Percentiles rank a stretch among this genome's conserved stretches.
Conservation (phyloP, 2,888 invertebrate genomes). For the Ectemnius lituratus region DNA sequence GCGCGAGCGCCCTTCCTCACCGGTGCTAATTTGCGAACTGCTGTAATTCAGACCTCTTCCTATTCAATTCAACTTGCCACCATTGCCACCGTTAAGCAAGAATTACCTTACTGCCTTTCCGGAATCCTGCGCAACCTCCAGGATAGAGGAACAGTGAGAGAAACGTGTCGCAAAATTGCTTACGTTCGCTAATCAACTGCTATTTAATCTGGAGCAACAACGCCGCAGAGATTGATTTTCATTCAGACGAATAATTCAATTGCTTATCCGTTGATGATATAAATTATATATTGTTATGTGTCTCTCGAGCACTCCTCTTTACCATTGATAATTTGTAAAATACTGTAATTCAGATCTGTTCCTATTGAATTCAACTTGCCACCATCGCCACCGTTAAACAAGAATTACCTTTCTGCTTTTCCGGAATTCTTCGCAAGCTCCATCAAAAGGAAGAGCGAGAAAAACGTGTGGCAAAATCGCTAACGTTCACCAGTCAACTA, state of each 20-base stretch:
- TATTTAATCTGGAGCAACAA: constrained; percentile 1
- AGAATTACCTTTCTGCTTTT: constrained; percentile 39
- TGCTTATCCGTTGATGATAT: constrained; percentile 37
- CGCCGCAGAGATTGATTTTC: constrained; percentile 27
- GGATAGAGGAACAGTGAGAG: not conserved
- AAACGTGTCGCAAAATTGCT: constrained; percentile 33
- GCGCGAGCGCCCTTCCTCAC: not conserved
- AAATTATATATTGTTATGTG: constrained; percentile 1
- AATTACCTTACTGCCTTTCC: constrained; percentile 35
- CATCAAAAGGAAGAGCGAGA: not conserved
- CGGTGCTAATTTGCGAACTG: constrained; percentile 66
- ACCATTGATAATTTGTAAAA: constrained; percentile 65
- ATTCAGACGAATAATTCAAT: constrained; percentile 50
- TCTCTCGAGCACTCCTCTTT: too few relatives aligned
- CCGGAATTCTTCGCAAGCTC: too few relatives aligned
- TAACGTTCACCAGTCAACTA: constrained; percentile 2
- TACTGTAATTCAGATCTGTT: constrained; percentile 51
- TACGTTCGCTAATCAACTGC: constrained; percentile 1
- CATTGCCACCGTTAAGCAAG: constrained; percentile 38
- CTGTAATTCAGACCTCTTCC: constrained; percentile 51
- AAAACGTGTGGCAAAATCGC: constrained; percentile 33
- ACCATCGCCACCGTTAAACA: constrained; percentile 33
- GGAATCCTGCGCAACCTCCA: too few relatives aligned
- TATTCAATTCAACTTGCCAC: constrained; percentile 13
- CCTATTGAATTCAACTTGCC: constrained; percentile 15